Base-by-base conservation (phyloP, 2,888 invertebrate species). In the Myopa testacea region DNA sequence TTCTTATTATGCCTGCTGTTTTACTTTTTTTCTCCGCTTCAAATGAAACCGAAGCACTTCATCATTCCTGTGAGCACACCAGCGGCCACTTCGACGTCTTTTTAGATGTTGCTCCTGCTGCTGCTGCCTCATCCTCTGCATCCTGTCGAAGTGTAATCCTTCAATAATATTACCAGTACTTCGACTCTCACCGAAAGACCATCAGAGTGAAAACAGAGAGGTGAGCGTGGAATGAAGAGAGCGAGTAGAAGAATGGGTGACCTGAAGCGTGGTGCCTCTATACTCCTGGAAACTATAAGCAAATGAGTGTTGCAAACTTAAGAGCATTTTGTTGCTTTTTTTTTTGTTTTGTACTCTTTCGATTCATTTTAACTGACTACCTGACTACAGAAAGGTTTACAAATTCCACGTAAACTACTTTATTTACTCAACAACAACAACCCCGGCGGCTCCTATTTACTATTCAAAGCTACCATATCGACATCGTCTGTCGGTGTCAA, bases 341-440 rank as follows among this genome's bases (percentile, higher is more conserved):
- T 62, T 19, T 34, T 65, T 5, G 12, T 38, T 12, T 34, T 65
- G 14, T 16, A 10, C 4, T 16, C 34, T 70, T 52, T 8, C 26
- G 4, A 37, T 67, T 55, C 50, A 52, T 10, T 19, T 40, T 62
- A 26, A 4, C 7, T 14, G 38, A 45, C 50, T 4, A 26, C 68
- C 12, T 69, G 19, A 26, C 45, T 45, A 10, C 1, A 45, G 45
- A 1, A 45, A 45, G 45, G 45, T n/a, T 5, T 67, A 6, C 10
- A 37, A 45, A 73, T 19, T 63, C 45, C 75, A 75, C 75, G 68
- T 69, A 58, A 67, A 60, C 58, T 60, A 75, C 68, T 75, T 75
- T 58, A 75, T 75, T 75, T 69, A 40, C 60, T 40, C 62, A 50
- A 26, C 69, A 69, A 26, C 26, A 26, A 26, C 26, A 40, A 40